These are phyloP conservation scores for Trichomycterus rosablanca DNA, from an alignment of 2,113 vertebrate genomes.

Conservation along the genomic window DNA sequence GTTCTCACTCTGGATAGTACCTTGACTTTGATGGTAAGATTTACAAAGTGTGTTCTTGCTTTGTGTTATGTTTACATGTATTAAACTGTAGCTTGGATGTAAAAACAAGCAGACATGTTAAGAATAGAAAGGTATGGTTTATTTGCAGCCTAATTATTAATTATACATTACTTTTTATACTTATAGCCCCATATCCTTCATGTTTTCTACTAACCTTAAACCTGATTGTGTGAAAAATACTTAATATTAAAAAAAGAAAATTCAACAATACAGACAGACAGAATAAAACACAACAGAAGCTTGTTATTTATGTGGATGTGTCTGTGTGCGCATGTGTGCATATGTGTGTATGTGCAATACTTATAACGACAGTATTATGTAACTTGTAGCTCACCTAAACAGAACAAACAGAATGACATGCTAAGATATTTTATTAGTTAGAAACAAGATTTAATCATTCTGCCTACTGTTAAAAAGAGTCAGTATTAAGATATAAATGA, in stretches of 20 bases:
- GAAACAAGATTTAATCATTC: background rate
- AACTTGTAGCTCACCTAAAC: slow-evolving; percentile 1
- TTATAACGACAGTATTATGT: slow-evolving; percentile 1
- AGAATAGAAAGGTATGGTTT: slow-evolving; percentile 9
- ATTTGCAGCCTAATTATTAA: slow-evolving; percentile 14
- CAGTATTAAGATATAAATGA: background rate
- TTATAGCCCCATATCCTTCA: background rate
- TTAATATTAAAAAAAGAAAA: slow-evolving; percentile 1
- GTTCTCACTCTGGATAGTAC: no score
- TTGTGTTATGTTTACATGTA: no score
- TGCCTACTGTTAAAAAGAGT: background rate
- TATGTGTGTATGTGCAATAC: background rate
- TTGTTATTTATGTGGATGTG: background rate
- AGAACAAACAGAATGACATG: slow-evolving; percentile 40
- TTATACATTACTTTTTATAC: slow-evolving; percentile 15
- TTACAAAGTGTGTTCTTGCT: no score
- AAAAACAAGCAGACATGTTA: slow-evolving; percentile 19
- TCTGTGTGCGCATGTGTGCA: background rate
- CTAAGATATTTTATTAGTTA: slow-evolving; percentile 16
- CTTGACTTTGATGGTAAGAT: no score
- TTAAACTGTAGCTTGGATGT: no score
- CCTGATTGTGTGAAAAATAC: slow-evolving; percentile 1
- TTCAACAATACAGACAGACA: no score
- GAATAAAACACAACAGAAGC: slow-evolving; percentile 6
- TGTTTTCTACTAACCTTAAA: background rate